A percentile compares a stretch with the other conserved stretches of the same genome.
Evolutionary conservation across 1,140 invertebrate species (phyloP).

Genomic region (Zaprionus capensis): DNA sequence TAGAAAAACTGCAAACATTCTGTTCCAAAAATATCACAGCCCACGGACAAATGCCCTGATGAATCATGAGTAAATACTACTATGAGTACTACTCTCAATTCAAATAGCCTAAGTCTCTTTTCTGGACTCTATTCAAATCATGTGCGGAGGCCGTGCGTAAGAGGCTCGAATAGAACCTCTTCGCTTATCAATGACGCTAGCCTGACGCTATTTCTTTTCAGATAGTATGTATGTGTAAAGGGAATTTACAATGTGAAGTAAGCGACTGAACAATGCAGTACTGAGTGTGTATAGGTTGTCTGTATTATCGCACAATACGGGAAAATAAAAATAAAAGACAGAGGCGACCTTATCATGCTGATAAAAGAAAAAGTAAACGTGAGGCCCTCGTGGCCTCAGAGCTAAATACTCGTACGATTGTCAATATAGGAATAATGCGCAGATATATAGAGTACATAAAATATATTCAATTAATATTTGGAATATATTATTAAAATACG

Average conservation of each 20-base stretch:
- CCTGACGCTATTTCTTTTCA: conserved; percentile 45
- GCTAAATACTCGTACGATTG: conserved; percentile 28
- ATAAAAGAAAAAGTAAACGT: conserved; percentile 55
- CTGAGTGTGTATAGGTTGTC: conserved; percentile 31
- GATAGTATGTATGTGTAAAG: conserved; percentile 22
- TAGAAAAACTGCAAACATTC: conserved; percentile 27
- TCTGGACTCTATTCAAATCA: conserved; percentile 43
- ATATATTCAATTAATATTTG: conserved; percentile 5
- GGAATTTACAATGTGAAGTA: conserved; percentile 9
- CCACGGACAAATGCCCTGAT: conserved; percentile 21
- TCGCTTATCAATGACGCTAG: conserved; percentile 59
- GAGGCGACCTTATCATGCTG: conserved; percentile 46
- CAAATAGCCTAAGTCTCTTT: conserved; percentile 17
- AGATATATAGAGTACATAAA: conserved; percentile 27
- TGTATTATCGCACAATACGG: conserved; percentile 37
- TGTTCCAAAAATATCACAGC: conserved; percentile 37
- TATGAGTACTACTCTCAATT: conserved; percentile 49
- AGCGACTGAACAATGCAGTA: conserved; percentile 46
- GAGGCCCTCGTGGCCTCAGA: conserved; percentile 20
- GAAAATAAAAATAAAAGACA: conserved; percentile 57
- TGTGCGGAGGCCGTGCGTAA: conserved; percentile 66
- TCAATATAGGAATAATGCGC: conserved; percentile 31
- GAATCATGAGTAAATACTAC: conserved; percentile 47
- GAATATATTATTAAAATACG: conserved; percentile 11
- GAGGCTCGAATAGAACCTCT: conserved; percentile 36